Percentiles rank a stretch among this genome's conserved stretches.
phyloP scores from a whole-genome alignment of 2,888 invertebrate genomes.

The Lomographa bimaculata region DNA sequence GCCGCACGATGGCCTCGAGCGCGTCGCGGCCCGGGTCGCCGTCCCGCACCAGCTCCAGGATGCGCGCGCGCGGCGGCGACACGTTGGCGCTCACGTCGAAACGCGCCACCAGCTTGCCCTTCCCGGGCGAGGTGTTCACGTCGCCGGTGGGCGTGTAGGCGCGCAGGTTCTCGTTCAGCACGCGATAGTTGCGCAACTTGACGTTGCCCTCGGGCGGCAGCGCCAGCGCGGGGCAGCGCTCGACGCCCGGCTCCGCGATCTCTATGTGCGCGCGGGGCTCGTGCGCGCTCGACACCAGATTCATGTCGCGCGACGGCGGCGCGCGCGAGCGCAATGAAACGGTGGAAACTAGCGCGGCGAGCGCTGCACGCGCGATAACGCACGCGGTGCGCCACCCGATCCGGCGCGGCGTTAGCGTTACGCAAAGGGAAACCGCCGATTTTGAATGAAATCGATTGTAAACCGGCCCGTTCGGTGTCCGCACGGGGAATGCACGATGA shows the following conservation, averaged over 20 bases:
- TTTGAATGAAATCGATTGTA: not conserved
- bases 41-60: slow-evolving; percentile 67
- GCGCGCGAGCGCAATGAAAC: slow-evolving; percentile 43
- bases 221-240: slow-evolving; percentile 49
- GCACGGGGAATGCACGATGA: slow-evolving; percentile 18
- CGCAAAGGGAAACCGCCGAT: slow-evolving; percentile 14
- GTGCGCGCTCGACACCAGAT: slow-evolving; percentile 29
- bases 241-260: slow-evolving; percentile 59
- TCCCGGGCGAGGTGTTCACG: slow-evolving; percentile 59
- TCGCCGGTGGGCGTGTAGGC: slow-evolving; percentile 70
- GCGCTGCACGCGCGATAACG: slow-evolving; percentile 20
- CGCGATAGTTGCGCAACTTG: slow-evolving; percentile 64
- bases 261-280: slow-evolving; percentile 51
- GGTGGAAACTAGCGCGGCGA: slow-evolving; percentile 15
- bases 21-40: slow-evolving; percentile 69
- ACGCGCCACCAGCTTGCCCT: slow-evolving; percentile 64
- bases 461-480: slow-evolving; percentile 6
- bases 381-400: slow-evolving; percentile 9
- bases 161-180: slow-evolving; percentile 62
- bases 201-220: slow-evolving; percentile 68
- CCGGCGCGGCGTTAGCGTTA: slow-evolving; percentile 11
- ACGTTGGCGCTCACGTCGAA: slow-evolving; percentile 62
- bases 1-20: slow-evolving; percentile 71
- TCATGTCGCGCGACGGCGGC: slow-evolving; percentile 57
- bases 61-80: slow-evolving; percentile 64